phyloP scores from a whole-genome alignment of 1,140 invertebrate species.

The Callitettix versicolor region DNA sequence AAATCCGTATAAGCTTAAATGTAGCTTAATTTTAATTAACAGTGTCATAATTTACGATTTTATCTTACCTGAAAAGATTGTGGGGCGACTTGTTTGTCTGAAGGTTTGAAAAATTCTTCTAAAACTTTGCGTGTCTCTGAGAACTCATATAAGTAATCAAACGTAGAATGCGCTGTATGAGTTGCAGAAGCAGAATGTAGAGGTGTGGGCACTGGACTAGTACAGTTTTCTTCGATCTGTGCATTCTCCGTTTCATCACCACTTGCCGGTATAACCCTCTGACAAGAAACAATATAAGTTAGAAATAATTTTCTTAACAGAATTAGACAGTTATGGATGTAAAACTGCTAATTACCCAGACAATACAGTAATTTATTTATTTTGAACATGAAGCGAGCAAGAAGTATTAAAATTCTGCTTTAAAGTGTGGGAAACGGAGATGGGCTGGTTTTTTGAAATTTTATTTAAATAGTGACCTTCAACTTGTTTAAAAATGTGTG shows the following conservation, averaged over 20 bases:
- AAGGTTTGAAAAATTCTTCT: conserved; percentile 81
- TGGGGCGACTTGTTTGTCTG: conserved; percentile 37
- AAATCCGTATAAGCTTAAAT: too few species aligned
- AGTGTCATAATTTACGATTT: background rate
- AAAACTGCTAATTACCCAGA: too few species aligned
- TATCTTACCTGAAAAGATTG: conserved; percentile 28
- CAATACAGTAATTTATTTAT: too few species aligned
- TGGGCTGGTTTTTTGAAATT: too few species aligned
- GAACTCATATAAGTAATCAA: conserved; percentile 82
- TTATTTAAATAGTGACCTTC: too few species aligned
- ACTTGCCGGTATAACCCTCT: conserved; percentile 28
- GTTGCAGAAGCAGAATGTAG: conserved; percentile 25
- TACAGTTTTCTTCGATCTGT: too few species aligned
- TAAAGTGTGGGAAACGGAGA: too few species aligned
- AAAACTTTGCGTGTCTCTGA: conserved; percentile 82
- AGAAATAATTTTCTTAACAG: background rate
- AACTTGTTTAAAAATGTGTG: too few species aligned
- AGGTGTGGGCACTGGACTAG: conserved; percentile 37
- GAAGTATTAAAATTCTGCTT: too few species aligned
- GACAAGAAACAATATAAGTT: conserved; percentile 6
- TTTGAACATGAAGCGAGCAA: too few species aligned
- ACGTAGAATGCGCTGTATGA: conserved; percentile 37
- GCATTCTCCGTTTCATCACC: background rate
- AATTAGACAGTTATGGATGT: too few species aligned
- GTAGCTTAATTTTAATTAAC: too few species aligned